A percentile compares a stretch with the other conserved stretches of the same genome.
phyloP scores from a whole-genome alignment of 2,797 vertebrate species.

The Neopelma chrysocephalum region DNA sequence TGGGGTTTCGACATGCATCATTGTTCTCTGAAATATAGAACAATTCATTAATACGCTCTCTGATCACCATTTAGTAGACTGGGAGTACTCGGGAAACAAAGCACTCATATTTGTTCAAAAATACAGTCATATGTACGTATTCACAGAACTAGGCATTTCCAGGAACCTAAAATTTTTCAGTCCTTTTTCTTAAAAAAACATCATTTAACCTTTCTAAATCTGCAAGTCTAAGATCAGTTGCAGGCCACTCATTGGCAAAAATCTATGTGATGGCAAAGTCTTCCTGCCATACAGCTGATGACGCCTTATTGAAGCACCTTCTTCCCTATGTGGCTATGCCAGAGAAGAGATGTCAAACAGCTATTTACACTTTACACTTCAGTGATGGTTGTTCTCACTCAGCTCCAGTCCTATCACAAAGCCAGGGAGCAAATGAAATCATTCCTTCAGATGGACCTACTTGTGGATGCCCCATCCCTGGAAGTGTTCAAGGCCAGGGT shows the following conservation, averaged over 20 bases:
- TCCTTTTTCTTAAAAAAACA: not conserved
- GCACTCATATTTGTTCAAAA: not conserved
- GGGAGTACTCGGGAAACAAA: not conserved
- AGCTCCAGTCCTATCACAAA: not conserved
- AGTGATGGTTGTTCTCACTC: not conserved
- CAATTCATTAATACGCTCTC: not conserved
- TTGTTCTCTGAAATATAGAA: not conserved
- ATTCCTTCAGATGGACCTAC: not conserved
- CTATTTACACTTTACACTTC: not conserved
- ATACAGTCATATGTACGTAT: not conserved
- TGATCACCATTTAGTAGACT: not conserved
- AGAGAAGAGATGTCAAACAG: not conserved
- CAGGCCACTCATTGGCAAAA: not conserved
- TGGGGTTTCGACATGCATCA: not conserved
- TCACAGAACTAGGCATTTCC: not conserved
- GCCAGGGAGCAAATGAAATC: not conserved
- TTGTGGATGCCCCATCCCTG: not conserved
- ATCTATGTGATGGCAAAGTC: accelerated
- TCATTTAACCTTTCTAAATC: not conserved
- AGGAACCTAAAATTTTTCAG: not conserved
- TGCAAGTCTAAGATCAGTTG: not conserved
- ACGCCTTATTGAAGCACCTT: not conserved
- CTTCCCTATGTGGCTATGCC: too few species aligned
- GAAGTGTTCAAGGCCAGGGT: not conserved
- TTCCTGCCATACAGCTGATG: not conserved